Conservation (phyloP, 2,797 vertebrate genomes). For the Oreonectes daqikongensis region DNA sequence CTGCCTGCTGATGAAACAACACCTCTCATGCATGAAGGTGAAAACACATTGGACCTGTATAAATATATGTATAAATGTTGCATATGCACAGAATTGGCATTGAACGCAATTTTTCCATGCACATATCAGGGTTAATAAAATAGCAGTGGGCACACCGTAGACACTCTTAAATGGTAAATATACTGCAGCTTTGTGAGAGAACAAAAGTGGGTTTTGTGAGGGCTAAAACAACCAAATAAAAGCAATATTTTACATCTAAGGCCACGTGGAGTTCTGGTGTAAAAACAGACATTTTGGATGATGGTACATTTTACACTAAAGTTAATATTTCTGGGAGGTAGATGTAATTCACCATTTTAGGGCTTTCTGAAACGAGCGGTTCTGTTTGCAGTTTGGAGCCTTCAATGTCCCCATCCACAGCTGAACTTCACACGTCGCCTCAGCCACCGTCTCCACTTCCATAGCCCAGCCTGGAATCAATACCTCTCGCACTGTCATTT, state of each 20-base stretch:
- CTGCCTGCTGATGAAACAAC: too few relatives aligned
- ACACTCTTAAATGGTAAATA: too few relatives aligned
- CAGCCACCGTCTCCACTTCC: slow-evolving; percentile 53
- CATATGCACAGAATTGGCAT: too few relatives aligned
- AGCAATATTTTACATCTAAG: neutral
- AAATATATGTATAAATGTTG: too few relatives aligned
- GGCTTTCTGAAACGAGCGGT: neutral
- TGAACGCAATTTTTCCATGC: too few relatives aligned
- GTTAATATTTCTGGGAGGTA: neutral
- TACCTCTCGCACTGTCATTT: slow-evolving; percentile 96
- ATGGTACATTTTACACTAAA: neutral
- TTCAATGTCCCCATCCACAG: slow-evolving; percentile 2
- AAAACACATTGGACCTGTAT: too few relatives aligned
- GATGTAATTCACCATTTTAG: neutral
- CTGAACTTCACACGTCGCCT: slow-evolving; percentile 5
- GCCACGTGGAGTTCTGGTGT: neutral
- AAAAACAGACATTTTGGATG: neutral
- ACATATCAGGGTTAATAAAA: too few relatives aligned
- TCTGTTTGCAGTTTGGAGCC: slow-evolving; percentile 5
- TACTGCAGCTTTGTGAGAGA: too few relatives aligned
- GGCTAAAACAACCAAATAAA: too few relatives aligned
- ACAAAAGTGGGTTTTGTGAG: too few relatives aligned
- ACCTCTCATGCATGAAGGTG: too few relatives aligned
- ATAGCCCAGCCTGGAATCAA: slow-evolving; percentile 90
- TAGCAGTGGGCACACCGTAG: too few relatives aligned